A percentile compares a stretch with the other conserved stretches of the same genome.
Conservation (phyloP, 2,797 vertebrate species). For the Petrocephalus schoutedeni region DNA sequence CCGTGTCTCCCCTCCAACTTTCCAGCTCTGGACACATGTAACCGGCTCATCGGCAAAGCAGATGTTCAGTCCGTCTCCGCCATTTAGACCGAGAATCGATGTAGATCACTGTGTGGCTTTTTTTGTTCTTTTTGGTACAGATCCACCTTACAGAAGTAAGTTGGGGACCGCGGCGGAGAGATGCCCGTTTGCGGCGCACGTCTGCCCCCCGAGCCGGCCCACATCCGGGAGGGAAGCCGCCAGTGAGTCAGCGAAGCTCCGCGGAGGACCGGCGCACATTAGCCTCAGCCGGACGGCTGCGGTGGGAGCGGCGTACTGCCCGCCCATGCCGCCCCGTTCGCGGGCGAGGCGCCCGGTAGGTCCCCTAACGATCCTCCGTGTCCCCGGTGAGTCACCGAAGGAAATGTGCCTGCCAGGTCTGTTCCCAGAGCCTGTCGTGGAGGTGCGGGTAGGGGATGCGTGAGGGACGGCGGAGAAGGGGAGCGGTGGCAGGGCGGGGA, state of each 20-base stretch:
- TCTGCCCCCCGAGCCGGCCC: conserved; percentile 60
- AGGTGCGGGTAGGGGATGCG: background rate
- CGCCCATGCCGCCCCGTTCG: conserved; percentile 48
- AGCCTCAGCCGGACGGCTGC: conserved; percentile 42
- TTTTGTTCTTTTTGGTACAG: background rate
- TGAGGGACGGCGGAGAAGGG: background rate
- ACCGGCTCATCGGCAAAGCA: background rate
- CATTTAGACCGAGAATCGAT: background rate
- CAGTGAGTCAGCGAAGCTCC: conserved; percentile 58
- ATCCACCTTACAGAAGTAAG: background rate
- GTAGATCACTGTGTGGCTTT: background rate
- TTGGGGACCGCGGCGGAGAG: conserved; percentile 52
- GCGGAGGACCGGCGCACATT: conserved; percentile 54
- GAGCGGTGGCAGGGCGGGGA: no score
- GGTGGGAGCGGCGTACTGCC: conserved; percentile 58
- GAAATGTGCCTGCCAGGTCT: background rate
- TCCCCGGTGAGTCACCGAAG: background rate
- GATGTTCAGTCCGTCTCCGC: background rate
- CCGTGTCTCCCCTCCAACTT: background rate
- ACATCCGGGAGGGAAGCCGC: conserved; percentile 55
- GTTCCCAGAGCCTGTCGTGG: background rate
- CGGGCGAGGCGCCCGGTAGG: conserved; percentile 46
- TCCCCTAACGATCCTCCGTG: conserved; percentile 29
- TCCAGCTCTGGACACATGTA: background rate
- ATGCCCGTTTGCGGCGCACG: conserved; percentile 46